phyloP scores from a whole-genome alignment of 2,113 vertebrate species.

The Misgurnus anguillicaudatus region DNA sequence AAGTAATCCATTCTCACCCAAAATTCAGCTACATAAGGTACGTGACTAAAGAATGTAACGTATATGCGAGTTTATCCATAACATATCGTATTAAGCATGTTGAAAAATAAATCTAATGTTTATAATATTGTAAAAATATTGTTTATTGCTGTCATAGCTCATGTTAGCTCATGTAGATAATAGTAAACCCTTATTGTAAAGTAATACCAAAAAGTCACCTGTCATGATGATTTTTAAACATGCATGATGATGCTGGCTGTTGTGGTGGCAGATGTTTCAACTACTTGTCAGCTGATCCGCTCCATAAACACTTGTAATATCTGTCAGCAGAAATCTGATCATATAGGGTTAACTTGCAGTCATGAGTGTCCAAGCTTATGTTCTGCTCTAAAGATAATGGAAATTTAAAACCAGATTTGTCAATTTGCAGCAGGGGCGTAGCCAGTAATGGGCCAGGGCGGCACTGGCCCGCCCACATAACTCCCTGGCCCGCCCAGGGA shows the following conservation, averaged over 20 bases:
- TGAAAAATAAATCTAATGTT: too few relatives aligned
- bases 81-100: too few relatives aligned
- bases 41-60: too few relatives aligned
- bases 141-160: too few relatives aligned
- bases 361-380: background rate
- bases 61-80: background rate
- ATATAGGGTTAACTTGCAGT: background rate
- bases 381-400: background rate
- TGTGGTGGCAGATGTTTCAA: background rate
- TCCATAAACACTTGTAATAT: background rate
- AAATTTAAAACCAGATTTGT: background rate
- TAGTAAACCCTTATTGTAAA: too few relatives aligned
- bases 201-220: background rate
- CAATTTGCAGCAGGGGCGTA: conserved; percentile 9
- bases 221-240: background rate
- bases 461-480: too few relatives aligned
- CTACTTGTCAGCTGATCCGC: conserved; percentile 4
- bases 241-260: background rate
- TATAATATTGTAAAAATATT: too few relatives aligned
- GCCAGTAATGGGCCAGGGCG: too few relatives aligned
- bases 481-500: too few relatives aligned
- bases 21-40: background rate
- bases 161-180: too few relatives aligned
- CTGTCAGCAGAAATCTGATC: background rate
- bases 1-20: background rate